Conservation (phyloP, 2,113 vertebrate genomes). For the Plotosus lineatus region DNA sequence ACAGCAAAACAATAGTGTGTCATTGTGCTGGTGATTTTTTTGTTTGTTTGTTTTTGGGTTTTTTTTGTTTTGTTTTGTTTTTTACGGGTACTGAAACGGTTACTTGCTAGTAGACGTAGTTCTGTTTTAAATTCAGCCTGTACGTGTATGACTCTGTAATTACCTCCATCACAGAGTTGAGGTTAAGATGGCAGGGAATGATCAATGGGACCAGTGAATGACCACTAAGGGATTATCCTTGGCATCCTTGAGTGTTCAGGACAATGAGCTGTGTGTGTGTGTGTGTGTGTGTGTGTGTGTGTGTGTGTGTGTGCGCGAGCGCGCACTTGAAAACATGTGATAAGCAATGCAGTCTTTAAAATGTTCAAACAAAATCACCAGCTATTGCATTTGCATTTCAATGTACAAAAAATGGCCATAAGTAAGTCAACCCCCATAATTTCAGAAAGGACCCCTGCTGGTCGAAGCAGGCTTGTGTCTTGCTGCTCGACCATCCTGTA, state of each 20-base stretch:
- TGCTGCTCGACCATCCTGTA: too few relatives aligned
- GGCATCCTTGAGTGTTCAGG: not conserved
- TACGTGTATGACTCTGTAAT: not conserved
- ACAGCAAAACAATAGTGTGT: not conserved
- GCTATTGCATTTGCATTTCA: conserved; percentile 8
- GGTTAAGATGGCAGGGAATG: not conserved
- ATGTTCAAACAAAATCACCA: not conserved
- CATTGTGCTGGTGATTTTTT: not conserved
- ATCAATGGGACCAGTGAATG: not conserved
- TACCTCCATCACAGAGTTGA: not conserved
- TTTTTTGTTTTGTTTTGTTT: not conserved
- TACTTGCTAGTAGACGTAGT: not conserved
- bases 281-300: not conserved
- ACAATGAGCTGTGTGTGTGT: not conserved
- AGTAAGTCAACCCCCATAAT: too few relatives aligned
- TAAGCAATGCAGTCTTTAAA: not conserved
- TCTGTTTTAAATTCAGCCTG: not conserved
- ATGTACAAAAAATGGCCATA: not conserved
- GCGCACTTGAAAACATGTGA: not conserved
- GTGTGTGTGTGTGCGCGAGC: not conserved
- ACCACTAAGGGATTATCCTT: not conserved
- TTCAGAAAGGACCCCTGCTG: too few relatives aligned
- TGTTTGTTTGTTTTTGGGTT: not conserved
- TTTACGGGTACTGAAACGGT: not conserved
- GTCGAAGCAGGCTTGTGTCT: too few relatives aligned